Conservation (phyloP, 1,140 invertebrate species). For the Papilio xuthus region DNA sequence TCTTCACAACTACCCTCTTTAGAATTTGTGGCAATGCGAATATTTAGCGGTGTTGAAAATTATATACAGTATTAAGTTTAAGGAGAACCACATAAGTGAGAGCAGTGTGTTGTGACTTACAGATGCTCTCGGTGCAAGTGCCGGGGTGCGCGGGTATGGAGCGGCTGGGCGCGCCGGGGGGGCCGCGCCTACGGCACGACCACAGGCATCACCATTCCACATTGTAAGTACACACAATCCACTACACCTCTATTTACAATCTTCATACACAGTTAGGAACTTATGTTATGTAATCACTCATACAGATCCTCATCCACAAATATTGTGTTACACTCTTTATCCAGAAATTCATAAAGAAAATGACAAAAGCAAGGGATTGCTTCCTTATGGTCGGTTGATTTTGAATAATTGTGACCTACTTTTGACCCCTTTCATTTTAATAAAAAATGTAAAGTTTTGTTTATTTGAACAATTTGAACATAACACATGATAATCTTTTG, state of each 20-base stretch:
- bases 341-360: neutral
- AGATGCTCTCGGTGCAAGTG: constrained; percentile 86
- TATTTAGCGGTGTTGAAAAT: neutral
- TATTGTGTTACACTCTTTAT: neutral
- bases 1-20: no score
- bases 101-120: constrained; percentile 82
- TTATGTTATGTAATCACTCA: neutral
- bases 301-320: neutral
- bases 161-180: constrained; percentile 84
- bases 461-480: neutral
- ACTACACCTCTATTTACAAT: neutral
- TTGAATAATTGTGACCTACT: neutral
- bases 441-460: neutral
- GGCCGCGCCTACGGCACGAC: constrained; percentile 76
- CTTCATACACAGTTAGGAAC: neutral
- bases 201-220: constrained; percentile 80
- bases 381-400: neutral
- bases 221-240: constrained; percentile 62
- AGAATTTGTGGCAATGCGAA: neutral
- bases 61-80: constrained; percentile 40
- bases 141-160: constrained; percentile 86
- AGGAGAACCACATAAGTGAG: constrained; percentile 78
- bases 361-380: neutral
- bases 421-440: neutral
- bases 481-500: neutral